A percentile compares a stretch with the other conserved stretches of the same genome.
These are phyloP conservation scores for Bolinopsis microptera DNA, from an alignment of 37 sponge, comb jelly and placozoan genomes.

Conservation along the genomic window DNA sequence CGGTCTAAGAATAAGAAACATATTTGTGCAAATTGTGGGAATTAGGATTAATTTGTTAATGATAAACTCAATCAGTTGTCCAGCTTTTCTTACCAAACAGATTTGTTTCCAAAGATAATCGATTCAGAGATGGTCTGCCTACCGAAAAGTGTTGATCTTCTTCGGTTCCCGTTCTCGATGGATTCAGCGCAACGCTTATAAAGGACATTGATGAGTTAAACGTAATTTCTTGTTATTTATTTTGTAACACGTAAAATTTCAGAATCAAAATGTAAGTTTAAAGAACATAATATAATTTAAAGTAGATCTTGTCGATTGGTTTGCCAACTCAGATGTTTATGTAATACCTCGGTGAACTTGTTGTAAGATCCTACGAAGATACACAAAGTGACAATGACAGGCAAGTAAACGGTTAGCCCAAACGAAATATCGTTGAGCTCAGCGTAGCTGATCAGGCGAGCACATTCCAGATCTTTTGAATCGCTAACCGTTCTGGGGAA, in stretches of 20 bases:
- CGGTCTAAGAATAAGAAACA: too few species aligned
- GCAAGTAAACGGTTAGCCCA: not conserved
- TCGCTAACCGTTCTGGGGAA: not conserved
- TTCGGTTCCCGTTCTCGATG: not conserved
- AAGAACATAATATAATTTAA: too few species aligned
- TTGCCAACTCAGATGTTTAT: too few species aligned
- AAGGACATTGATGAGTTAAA: too few species aligned
- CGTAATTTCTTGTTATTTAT: too few species aligned
- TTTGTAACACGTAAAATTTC: too few species aligned
- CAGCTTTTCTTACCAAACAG: not conserved
- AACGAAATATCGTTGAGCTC: not conserved
- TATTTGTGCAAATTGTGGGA: too few species aligned
- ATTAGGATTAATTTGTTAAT: too few species aligned
- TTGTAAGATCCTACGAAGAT: not conserved
- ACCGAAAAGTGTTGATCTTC: slow-evolving; percentile 28
- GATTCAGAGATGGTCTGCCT: not conserved
- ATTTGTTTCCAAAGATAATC: not conserved
- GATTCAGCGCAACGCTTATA: slow-evolving; percentile 14
- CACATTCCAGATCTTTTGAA: not conserved
- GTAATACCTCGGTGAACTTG: not conserved
- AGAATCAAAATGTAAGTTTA: too few species aligned
- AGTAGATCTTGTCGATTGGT: too few species aligned
- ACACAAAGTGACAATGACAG: not conserved
- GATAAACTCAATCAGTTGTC: too few species aligned
- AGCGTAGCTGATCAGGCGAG: not conserved